Evolutionary conservation across 2,888 invertebrate species (phyloP), one percentile per base, ranked within the genome.

Genomic region (Plemyria rubiginata): DNA sequence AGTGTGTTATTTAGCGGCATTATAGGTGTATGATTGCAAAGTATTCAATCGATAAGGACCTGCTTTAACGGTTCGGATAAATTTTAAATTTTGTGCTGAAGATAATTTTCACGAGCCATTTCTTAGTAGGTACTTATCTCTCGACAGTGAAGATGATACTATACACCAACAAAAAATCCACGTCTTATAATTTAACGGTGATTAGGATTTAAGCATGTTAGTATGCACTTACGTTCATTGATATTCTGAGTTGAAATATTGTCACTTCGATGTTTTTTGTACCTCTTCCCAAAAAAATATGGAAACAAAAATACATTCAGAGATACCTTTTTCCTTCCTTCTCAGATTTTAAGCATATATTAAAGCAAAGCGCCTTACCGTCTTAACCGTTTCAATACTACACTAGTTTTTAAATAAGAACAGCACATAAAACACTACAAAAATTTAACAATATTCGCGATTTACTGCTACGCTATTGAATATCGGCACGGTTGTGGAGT

Each of bases 1-100:
- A 63, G 63, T 70, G 67, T 71, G 70, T 70, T 65, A 70, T 71
- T 71, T 70, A 65, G 62, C 58, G 52, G 62, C 70, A 68, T 68
- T 71, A 70, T 66, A 62, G 60, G 62, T 65, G 65, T 68, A 67
- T 71, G 66, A 70, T 71, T 70, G 65, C 68, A 64, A 70, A 67
- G 62, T 65, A 53, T 71, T 68, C 60, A 32, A 64, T 71, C 65
- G 71, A 70, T 70, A 71, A 67, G 68, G 64, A 67, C 65, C 60
- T 61, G 53, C 50, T 67, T 68, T 62, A 63, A 63, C 60, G 51
- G 66, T 60, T 58, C 29, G 36, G 16, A 51, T 62, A 59, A 55
- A 49, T 63, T 54, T 58, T 60, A 46, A 51, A 59, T 63, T 60
- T 60, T 60, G 54, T 59, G 57, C 48, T 2, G 13, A 53, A 48